Conservation (phyloP, 2,113 vertebrate species). For the Cynoglossus semilaevis region DNA sequence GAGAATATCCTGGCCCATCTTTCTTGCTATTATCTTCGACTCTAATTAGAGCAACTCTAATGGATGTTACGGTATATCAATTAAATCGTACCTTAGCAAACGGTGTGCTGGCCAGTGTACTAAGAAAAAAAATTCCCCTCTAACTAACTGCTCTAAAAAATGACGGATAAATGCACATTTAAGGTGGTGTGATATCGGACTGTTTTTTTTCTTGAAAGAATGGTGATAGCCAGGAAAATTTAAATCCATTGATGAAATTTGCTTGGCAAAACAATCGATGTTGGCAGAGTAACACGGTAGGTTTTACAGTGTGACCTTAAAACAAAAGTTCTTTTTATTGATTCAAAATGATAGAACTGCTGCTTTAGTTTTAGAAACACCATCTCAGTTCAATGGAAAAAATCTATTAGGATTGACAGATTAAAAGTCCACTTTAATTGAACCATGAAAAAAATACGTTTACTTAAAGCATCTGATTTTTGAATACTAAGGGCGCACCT, state of each 20-base stretch:
- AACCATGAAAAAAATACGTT: too few relatives aligned
- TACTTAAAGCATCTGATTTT: too few relatives aligned
- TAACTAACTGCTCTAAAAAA: neutral
- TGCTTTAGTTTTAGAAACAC: slow-evolving; percentile 32
- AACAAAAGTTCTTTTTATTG: slow-evolving; percentile 29
- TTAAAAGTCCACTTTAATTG: too few relatives aligned
- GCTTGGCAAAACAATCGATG: slow-evolving; percentile 33
- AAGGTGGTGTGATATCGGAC: neutral
- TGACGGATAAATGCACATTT: slow-evolving; percentile 2
- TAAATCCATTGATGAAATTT: slow-evolving; percentile 46
- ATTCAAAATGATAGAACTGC: slow-evolving; percentile 16
- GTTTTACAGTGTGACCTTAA: slow-evolving; percentile 32
- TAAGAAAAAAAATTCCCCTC: neutral
- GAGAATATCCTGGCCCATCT: neutral
- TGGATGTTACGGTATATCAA: neutral
- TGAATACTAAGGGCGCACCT: too few relatives aligned
- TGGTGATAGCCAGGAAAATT: slow-evolving; percentile 14
- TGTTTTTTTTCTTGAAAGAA: slow-evolving; percentile 11
- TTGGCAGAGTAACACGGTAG: slow-evolving; percentile 45
- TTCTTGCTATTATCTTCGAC: neutral
- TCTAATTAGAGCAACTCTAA: neutral
- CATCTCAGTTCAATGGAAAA: too few relatives aligned
- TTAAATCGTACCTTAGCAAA: neutral
- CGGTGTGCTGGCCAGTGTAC: neutral
- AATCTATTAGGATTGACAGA: too few relatives aligned